A percentile compares a stretch with the other conserved stretches of the same genome.
Conservation (phyloP, 2,797 vertebrate genomes). For the Falco biarmicus region DNA sequence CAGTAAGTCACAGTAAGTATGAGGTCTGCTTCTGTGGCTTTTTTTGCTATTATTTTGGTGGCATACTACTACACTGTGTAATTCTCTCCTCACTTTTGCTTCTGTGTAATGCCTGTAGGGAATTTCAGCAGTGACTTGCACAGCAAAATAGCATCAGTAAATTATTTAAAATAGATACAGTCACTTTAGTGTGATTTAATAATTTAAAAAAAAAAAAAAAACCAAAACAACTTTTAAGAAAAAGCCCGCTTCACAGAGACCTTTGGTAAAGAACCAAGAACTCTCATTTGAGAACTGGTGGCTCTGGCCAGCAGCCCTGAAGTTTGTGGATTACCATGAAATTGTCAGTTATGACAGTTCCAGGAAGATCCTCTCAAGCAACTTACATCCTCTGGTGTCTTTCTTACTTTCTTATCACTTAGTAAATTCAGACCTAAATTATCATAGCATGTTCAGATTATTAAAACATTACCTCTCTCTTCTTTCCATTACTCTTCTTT, state of each 20-base stretch:
- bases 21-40: neutral
- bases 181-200: conserved; percentile 29
- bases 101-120: neutral
- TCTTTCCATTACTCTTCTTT: neutral
- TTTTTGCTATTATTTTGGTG: neutral
- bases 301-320: neutral
- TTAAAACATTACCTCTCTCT: neutral
- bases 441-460: neutral
- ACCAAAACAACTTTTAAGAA: neutral
- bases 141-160: neutral
- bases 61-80: neutral
- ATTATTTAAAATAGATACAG: conserved; percentile 48
- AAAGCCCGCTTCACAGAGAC: neutral
- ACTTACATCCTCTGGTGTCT: neutral
- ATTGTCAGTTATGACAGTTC: neutral
- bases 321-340: neutral
- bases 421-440: neutral
- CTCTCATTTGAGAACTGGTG: neutral
- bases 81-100: neutral
- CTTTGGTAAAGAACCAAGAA: neutral
- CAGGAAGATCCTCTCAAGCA: neutral
- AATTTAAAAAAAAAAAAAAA: neutral
- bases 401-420: neutral
- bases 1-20: neutral
- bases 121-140: neutral